phyloP scores from a whole-genome alignment of 2,888 invertebrate genomes.

The Aporophyla lueneburgensis region DNA sequence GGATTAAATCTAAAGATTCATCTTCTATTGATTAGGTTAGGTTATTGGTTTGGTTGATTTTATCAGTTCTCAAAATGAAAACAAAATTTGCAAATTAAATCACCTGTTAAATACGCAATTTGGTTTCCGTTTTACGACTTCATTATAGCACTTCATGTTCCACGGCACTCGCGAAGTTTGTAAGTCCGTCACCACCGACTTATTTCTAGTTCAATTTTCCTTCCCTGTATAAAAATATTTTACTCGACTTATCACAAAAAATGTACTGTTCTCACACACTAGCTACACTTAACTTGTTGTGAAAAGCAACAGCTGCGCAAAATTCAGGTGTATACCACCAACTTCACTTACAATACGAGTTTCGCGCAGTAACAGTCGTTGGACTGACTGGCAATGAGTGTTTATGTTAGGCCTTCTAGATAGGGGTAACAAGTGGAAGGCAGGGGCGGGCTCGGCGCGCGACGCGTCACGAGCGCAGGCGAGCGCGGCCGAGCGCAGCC shows the following conservation, averaged over 20 bases:
- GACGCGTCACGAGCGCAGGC: constrained; percentile 31
- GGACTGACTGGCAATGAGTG: constrained; percentile 34
- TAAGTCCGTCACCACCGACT: constrained; percentile 47
- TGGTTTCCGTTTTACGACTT: constrained; percentile 48
- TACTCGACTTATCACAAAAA: constrained; percentile 64
- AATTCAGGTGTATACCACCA: constrained; percentile 26
- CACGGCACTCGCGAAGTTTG: constrained; percentile 54
- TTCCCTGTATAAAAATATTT: constrained; percentile 68
- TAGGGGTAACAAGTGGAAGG: constrained; percentile 49
- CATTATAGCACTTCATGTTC: constrained; percentile 50
- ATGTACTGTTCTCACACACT: constrained; percentile 52
- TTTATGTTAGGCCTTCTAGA: constrained; percentile 41
- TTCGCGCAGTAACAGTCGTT: constrained; percentile 22
- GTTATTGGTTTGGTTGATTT: too few species aligned
- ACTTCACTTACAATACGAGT: constrained; percentile 30
- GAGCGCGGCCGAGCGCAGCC: constrained; percentile 36
- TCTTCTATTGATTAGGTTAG: constrained; percentile 12
- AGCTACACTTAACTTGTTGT: constrained; percentile 53
- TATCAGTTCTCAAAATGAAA: constrained; percentile 26
- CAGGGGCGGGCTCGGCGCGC: constrained; percentile 32
- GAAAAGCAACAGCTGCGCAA: constrained; percentile 51
- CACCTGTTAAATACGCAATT: constrained; percentile 47
- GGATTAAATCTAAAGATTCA: constrained; percentile 19
- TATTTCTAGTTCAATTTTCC: constrained; percentile 53
- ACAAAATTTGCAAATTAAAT: constrained; percentile 44